Conservation (phyloP, 2,113 vertebrate species). For the Monopterus albus region DNA sequence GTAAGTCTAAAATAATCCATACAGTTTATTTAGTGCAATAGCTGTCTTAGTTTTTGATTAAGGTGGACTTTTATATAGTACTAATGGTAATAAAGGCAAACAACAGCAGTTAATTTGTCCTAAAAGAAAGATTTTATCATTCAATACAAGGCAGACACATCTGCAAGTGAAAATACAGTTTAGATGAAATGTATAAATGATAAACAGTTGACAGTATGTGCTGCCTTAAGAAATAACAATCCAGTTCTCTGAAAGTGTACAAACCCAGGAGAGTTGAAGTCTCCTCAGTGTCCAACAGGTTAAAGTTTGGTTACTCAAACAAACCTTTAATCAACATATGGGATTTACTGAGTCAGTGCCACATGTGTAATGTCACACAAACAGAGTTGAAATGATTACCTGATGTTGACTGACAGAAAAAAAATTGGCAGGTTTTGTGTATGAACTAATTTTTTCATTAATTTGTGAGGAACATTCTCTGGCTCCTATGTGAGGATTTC, state of each 20-base stretch:
- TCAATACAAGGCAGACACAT: not conserved
- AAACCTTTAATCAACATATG: not conserved
- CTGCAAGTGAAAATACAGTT: not conserved
- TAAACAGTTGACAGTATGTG: not conserved
- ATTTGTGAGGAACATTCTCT: not conserved
- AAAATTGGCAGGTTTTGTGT: not conserved
- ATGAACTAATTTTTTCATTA: not conserved
- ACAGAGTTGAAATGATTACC: not conserved
- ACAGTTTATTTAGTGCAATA: constrained; percentile 21
- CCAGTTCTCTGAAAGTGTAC: not conserved
- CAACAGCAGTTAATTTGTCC: not conserved
- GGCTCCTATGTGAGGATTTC: not conserved
- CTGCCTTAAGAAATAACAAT: not conserved
- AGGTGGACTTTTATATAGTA: not conserved
- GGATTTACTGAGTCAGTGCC: not conserved
- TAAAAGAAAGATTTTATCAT: not conserved
- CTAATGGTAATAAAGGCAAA: not conserved
- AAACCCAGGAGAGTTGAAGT: not conserved
- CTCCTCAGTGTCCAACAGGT: not conserved
- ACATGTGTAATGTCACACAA: not conserved
- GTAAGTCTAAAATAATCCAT: not conserved
- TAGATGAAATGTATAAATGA: not conserved
- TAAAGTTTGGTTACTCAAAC: not conserved
- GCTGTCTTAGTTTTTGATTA: not conserved
- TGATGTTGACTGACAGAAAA: not conserved